Percentiles rank a stretch among this genome's conserved stretches.
phyloP scores from a whole-genome alignment of 2,797 vertebrate species.

The Clarias pachynema region DNA sequence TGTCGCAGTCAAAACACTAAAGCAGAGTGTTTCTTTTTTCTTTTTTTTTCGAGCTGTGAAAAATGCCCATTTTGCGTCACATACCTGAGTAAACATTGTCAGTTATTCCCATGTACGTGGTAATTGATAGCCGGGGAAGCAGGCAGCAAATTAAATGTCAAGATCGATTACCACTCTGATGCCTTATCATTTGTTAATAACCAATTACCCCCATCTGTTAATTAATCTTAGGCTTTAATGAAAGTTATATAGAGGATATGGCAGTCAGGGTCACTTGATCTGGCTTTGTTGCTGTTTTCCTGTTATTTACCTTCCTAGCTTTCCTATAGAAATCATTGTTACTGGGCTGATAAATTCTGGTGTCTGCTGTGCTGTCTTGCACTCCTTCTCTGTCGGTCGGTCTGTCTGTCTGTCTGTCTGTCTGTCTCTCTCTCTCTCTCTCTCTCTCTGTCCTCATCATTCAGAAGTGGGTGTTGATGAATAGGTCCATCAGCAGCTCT shows the following conservation, averaged over 20 bases:
- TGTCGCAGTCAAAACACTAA: slow-evolving; percentile 70
- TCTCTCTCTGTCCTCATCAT: slow-evolving; percentile 59
- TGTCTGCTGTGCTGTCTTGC: background rate
- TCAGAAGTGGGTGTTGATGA: slow-evolving; percentile 73
- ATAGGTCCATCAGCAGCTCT: slow-evolving; percentile 71
- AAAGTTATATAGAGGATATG: slow-evolving; percentile 61
- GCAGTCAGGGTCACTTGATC: slow-evolving; percentile 39
- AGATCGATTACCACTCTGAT: slow-evolving; percentile 80
- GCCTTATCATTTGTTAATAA: slow-evolving; percentile 83
- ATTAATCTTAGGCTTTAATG: slow-evolving; percentile 72
- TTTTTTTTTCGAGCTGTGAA: slow-evolving; percentile 67
- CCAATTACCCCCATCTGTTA: slow-evolving; percentile 82
- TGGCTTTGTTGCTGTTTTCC: slow-evolving; percentile 34
- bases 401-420: background rate
- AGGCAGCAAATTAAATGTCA: slow-evolving; percentile 82
- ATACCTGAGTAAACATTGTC: slow-evolving; percentile 68
- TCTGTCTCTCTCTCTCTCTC: background rate
- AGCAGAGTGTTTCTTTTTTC: slow-evolving; percentile 39
- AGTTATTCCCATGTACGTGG: slow-evolving; percentile 72
- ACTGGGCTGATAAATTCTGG: background rate
- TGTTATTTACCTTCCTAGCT: slow-evolving; percentile 13
- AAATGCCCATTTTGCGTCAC: slow-evolving; percentile 63
- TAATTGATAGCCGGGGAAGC: slow-evolving; percentile 79
- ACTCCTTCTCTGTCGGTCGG: background rate
- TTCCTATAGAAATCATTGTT: background rate